Base-by-base conservation (phyloP, 2,888 invertebrate species). In the Caenorhabditis macrosperma region DNA sequence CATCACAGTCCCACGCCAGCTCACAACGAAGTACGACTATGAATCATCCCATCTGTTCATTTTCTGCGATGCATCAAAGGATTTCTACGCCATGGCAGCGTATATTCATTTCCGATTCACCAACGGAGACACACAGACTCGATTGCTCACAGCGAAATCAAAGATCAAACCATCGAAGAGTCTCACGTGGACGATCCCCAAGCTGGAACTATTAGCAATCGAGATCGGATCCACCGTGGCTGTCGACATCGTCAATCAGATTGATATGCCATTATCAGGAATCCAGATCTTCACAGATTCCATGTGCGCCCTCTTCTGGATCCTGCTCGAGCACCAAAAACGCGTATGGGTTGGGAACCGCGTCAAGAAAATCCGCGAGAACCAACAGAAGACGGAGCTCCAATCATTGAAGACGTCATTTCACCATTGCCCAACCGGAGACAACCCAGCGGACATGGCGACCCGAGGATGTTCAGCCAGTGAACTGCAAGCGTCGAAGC, bases 371-470 rank as follows among this genome's bases (percentile, higher is more conserved):
- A 41, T 66, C 6, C 17, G 41, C 15, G 12, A 20, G 6, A 54
- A 52, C 26, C 4, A 6, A 4, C 41, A 24, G 1, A 48, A 30
- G 4, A 30, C 66, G 4, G 28, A 10, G 0, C 3, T 59, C 12
- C 41, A 50, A 12, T 35, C 50, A 7, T 30, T 59, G 2, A 22
- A 41, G 9, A 35, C 50, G 9, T 15, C 12, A 10, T 7, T 55
- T 26, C n/a, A 20, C 7, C 44, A 55, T 12, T 41, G 41, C 22
- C 66, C 44, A 10, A 55, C 55, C 0, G 20, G 55, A 20, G 67
- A 82, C 10, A 91, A 90, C 74, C 88, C 90, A 1, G 90, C 90
- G 10, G 90, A 90, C 59, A 67, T 67, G 6, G 22, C 66, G 7
- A 44, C 66, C 1, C 17, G 66, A 28, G 55, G 55, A n/a, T n/a